Evolutionary conservation across 2,113 vertebrate genomes (phyloP).

Genomic region (Hystrix brachyura): DNA sequence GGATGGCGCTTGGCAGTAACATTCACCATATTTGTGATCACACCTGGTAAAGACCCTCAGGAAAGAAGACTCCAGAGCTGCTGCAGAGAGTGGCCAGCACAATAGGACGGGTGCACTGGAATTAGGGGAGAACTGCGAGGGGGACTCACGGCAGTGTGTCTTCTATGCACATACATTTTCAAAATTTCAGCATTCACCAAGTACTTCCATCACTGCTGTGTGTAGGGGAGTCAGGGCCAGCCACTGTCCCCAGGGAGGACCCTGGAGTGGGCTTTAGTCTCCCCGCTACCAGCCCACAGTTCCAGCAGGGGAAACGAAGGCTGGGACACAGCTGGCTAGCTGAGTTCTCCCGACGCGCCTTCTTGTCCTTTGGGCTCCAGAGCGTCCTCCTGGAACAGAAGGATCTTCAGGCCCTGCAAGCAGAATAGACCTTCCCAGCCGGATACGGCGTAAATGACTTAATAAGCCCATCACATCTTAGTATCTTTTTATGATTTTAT

Average conservation of each 20-base stretch:
- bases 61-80: not conserved
- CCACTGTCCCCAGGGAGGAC: no score
- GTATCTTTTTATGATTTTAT: constrained; percentile 76
- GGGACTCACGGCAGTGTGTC: not conserved
- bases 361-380: not conserved
- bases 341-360: not conserved
- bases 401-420: not conserved
- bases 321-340: accelerated
- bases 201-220: not conserved
- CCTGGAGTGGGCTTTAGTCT: not conserved
- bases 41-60: not conserved
- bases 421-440: not conserved
- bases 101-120: not conserved
- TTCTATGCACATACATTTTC: no score
- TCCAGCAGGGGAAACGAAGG: not conserved
- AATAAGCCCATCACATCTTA: constrained; percentile 77
- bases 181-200: not conserved
- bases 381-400: not conserved
- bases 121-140: not conserved
- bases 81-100: not conserved
- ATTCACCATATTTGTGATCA: not conserved
- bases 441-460: constrained; percentile 70
- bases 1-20: not conserved
- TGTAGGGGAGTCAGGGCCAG: not conserved
- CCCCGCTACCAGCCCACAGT: not conserved